Conservation (phyloP, 1,140 invertebrate species). For the Triops longicaudatus region DNA sequence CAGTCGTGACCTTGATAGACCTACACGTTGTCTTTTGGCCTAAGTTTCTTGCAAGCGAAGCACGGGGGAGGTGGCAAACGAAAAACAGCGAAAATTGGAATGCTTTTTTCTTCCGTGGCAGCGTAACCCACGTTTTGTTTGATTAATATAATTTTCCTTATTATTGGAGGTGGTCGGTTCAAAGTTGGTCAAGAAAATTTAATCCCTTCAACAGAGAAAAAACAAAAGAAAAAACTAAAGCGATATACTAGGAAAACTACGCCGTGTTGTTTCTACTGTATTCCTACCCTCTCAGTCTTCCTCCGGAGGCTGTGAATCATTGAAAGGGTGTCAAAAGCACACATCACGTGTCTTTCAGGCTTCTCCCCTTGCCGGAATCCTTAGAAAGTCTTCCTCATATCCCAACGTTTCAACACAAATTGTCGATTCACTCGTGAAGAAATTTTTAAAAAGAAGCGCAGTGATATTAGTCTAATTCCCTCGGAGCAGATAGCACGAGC, state of each 20-base stretch:
- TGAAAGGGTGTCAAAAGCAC: neutral
- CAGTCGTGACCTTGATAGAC: conserved; percentile 27
- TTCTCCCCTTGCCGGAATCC: neutral
- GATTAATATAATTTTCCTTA: neutral
- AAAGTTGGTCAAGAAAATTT: neutral
- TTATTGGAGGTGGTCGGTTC: conserved; percentile 1
- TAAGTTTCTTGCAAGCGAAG: neutral
- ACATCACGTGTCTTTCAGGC: conserved; percentile 14
- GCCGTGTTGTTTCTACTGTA: neutral
- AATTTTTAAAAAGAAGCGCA: neutral
- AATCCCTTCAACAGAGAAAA: neutral
- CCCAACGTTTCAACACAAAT: neutral
- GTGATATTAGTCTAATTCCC: conserved; percentile 12
- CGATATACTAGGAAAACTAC: neutral
- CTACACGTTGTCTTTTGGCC: neutral
- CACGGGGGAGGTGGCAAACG: neutral
- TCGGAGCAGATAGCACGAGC: neutral
- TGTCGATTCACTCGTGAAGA: neutral
- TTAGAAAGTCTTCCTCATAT: neutral
- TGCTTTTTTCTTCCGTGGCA: neutral
- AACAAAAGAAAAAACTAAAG: neutral
- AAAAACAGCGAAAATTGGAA: neutral
- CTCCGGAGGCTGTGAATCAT: neutral
- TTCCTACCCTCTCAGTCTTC: neutral
- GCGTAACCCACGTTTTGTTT: neutral